A percentile compares a stretch with the other conserved stretches of the same genome.
Conservation (phyloP, 2,888 invertebrate genomes). For the Leptinotarsa juncta region DNA sequence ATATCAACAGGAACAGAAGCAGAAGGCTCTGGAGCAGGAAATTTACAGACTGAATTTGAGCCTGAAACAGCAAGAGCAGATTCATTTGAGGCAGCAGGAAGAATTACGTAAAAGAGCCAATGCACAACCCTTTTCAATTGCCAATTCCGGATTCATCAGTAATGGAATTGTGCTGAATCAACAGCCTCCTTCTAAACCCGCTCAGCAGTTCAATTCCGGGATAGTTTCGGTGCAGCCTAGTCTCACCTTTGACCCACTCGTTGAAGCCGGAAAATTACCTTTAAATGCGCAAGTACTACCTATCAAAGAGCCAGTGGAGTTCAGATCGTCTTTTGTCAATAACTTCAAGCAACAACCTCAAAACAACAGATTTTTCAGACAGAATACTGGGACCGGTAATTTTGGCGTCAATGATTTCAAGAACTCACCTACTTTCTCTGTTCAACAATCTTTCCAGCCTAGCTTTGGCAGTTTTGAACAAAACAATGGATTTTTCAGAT, state of each 20-base stretch:
- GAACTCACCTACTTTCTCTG: constrained; percentile 40
- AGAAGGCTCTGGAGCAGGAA: constrained; percentile 77
- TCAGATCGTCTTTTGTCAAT: constrained; percentile 50
- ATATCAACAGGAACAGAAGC: constrained; percentile 68
- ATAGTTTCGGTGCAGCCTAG: constrained; percentile 69
- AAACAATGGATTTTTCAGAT: constrained; percentile 45
- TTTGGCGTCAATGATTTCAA: constrained; percentile 34
- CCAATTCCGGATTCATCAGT: constrained; percentile 35
- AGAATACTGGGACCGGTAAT: constrained; percentile 56
- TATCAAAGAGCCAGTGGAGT: constrained; percentile 57
- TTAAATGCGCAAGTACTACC: constrained; percentile 63
- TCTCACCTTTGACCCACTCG: constrained; percentile 62
- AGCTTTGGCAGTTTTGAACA: constrained; percentile 26
- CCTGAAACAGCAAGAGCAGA: constrained; percentile 64
- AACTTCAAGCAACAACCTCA: constrained; percentile 31
- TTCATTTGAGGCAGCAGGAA: constrained; percentile 64
- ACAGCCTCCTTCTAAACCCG: constrained; percentile 21
- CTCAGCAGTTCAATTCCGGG: constrained; percentile 16
- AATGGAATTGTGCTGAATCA: constrained; percentile 23
- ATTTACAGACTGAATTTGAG: constrained; percentile 72
- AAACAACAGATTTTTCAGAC: constrained; percentile 58
- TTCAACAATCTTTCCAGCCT: constrained; percentile 46
- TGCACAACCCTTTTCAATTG: constrained; percentile 57
- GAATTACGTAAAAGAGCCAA: constrained; percentile 66
- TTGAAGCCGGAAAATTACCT: constrained; percentile 57